Evolutionary conservation across 2,888 invertebrate species (phyloP), one percentile per base, ranked within the genome.

Genomic region (Drosophila lacicola): DNA sequence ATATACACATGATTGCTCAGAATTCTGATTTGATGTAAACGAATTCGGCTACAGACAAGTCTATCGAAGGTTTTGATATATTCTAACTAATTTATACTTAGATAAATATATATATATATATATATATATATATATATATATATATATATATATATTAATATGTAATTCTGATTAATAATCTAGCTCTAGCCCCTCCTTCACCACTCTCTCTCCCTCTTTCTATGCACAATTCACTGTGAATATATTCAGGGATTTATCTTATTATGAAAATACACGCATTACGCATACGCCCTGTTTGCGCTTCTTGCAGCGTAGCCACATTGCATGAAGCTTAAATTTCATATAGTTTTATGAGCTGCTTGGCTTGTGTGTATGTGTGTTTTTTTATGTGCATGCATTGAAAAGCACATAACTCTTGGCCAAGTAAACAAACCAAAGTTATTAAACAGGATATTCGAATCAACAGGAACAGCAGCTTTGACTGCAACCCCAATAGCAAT

Each of bases 371-470:
- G 21, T 54, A 17, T 57, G 6, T 11, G 5, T 51, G 14, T 74
- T 14, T 54, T 19, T 45, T 45, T 37, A n/a, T 53, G 37, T 39
- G 21, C 11, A 13, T 21, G 29, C 14, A 37, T 21, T 57, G 47
- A 58, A 67, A 60, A 57, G 66, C 63, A 51, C 84, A 81, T 82
- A 85, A 82, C 78, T 85, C 81, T 77, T 77, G 82, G 66, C 74
- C 81, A 79, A 85, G 84, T 72, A 82, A 83, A 86, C 82, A 86
- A 67, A 60, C 58, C 64, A 45, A 74, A 82, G 86, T 85, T 84
- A 84, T 84, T 88, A 88, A 84, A 88, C 85, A 82, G 88, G 85
- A 83, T 85, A 82, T 87, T 71, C 82, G 80, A 82, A 74, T 84
- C 82, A 82, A 79, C 70, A 74, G 74, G 76, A 84, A 64, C 67